These are phyloP conservation scores for Origma solitaria DNA, from an alignment of 2,113 vertebrate genomes.

Conservation along the genomic window DNA sequence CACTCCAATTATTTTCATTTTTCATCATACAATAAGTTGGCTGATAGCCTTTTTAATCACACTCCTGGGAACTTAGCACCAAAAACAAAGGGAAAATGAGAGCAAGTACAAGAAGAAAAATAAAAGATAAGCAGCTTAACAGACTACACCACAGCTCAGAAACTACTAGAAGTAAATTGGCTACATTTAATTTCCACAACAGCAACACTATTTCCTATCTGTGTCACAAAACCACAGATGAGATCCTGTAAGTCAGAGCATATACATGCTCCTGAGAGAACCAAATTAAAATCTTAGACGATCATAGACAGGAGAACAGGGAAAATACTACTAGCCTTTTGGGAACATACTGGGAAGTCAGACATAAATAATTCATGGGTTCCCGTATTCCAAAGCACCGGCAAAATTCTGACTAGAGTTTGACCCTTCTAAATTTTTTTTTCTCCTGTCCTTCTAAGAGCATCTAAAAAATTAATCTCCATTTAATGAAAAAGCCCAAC, in stretches of 20 bases:
- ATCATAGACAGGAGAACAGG: constrained; percentile 6
- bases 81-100: background rate
- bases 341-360: background rate
- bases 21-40: background rate
- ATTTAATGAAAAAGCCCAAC: accelerated
- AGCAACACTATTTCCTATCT: background rate
- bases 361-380: background rate
- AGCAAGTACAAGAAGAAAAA: background rate
- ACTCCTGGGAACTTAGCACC: background rate
- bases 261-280: background rate
- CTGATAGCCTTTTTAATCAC: background rate
- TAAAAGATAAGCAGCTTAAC: background rate
- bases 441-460: background rate
- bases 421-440: background rate
- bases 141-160: background rate
- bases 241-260: background rate
- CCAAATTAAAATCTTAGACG: background rate
- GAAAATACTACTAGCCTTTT: background rate
- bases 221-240: background rate
- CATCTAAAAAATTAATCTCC: background rate
- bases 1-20: background rate
- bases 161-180: background rate
- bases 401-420: background rate
- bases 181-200: background rate
- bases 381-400: background rate